Base-by-base conservation (phyloP, 2,113 vertebrate species). In the Damaliscus lunatus region DNA sequence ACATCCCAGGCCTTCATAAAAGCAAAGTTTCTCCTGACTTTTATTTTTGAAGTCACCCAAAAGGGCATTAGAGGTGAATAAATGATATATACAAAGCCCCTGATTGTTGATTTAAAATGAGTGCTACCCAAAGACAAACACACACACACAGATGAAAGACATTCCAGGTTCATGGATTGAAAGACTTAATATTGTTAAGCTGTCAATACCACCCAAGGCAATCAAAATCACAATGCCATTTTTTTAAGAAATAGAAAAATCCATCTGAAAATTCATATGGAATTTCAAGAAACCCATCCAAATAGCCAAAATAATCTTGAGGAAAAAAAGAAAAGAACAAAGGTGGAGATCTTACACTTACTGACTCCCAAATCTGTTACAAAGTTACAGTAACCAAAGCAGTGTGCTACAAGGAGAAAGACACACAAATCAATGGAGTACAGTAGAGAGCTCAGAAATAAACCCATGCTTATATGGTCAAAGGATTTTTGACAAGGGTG, bases 331-430 rank as follows among this genome's bases (percentile, higher is more conserved):
- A 52, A 64, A 71, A 48, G 19, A 95, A 78, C 1, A 71, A 67
- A 52, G 8, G 11, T 81, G 33, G 43, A 88, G 7, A 27, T 55
- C 15, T 40, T 31, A 53, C 0, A 48, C 52, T 64, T 82, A 15
- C 36, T 84, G 15, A 86, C 60, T 62, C 78, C 64, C 96, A 85
- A 67, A 83, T 23, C 43, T 67, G 84, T 80, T 83, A 88, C 3
- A 88, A 96, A 96, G 2, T 62, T 55, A 67, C 1, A 71, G 74
- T 77, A 90, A 48, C 71, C 60, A 92, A 98, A 92, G 87, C n/a
- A 92, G 48, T 48, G 11, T 25, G 7, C 6, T 27, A 74, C 15
- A 36, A 27, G 21, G 50, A 71, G 16, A 60, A 62, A 71, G 36
- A 78, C 25, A 71, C 36, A 50, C 9, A 53, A 62, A 80, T 4